Evolutionary conservation across 2,113 vertebrate species (phyloP).

Genomic region (Andinoacara biseriatus): DNA sequence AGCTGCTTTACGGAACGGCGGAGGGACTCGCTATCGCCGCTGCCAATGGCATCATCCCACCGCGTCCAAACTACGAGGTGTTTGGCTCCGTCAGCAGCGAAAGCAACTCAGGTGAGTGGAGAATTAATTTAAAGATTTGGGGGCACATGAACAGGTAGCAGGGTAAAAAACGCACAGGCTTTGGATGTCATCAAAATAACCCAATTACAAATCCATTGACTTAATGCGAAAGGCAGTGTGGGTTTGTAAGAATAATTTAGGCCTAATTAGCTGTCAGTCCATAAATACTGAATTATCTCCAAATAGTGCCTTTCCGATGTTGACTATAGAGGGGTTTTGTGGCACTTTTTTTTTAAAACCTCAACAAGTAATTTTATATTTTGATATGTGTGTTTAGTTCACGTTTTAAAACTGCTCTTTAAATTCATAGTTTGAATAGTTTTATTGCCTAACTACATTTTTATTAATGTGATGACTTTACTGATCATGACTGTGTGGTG

Average conservation of each 20-base stretch:
- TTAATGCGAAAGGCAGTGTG: too few relatives aligned
- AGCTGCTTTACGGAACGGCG: conserved; percentile 96
- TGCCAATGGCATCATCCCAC: conserved; percentile 96
- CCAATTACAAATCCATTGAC: too few relatives aligned
- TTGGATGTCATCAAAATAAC: background rate
- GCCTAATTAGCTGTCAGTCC: background rate
- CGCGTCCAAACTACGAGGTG: conserved; percentile 92
- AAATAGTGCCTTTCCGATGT: background rate
- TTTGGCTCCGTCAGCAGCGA: conserved; percentile 87
- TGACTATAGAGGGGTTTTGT: too few relatives aligned
- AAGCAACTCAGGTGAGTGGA: conserved; percentile 79
- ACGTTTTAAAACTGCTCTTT: background rate
- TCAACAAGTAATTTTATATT: background rate
- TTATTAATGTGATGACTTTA: background rate
- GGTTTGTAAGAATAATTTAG: background rate
- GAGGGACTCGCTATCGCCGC: conserved; percentile 97
- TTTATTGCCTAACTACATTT: background rate
- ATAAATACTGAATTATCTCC: background rate
- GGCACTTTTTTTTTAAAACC: background rate
- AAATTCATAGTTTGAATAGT: rapidly evolving
- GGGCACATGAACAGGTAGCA: background rate
- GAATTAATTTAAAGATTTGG: background rate
- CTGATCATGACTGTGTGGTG: background rate
- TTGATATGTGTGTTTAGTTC: background rate
- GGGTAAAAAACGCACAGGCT: background rate